phyloP scores from a whole-genome alignment of 2,797 vertebrate species.

The Erpetoichthys calabaricus region DNA sequence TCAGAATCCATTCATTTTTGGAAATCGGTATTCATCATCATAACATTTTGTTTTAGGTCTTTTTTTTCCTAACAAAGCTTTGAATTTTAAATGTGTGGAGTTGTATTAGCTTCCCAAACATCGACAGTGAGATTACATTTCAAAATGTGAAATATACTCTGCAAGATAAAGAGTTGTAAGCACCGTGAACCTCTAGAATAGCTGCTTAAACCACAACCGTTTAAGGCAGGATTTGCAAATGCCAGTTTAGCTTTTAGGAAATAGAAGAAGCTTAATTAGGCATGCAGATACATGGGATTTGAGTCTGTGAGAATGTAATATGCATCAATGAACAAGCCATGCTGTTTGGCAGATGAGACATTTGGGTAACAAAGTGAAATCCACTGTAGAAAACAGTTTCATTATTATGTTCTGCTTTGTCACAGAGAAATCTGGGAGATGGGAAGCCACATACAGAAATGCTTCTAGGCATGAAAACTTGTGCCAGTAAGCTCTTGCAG shows the following conservation, averaged over 20 bases:
- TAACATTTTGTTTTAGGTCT: too few relatives aligned
- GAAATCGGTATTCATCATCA: not conserved
- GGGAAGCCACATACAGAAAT: constrained; percentile 21
- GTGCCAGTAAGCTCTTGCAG: constrained; percentile 1
- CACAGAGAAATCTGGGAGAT: constrained; percentile 21
- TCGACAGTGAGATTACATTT: too few relatives aligned
- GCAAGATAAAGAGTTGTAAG: not conserved
- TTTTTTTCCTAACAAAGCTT: too few relatives aligned
- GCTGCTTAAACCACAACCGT: constrained; percentile 11
- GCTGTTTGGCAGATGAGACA: constrained; percentile 27
- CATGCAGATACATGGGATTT: constrained; percentile 26
- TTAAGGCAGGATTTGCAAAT: constrained; percentile 22
- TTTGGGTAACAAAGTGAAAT: constrained; percentile 28
- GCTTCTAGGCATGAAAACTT: constrained; percentile 7
- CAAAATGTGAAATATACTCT: too few relatives aligned
- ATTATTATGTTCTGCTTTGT: constrained; percentile 29
- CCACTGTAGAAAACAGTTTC: constrained; percentile 34
- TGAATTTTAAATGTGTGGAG: too few relatives aligned
- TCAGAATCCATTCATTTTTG: not conserved
- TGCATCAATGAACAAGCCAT: constrained; percentile 34
- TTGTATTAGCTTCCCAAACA: too few relatives aligned
- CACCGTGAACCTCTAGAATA: constrained; percentile 8
- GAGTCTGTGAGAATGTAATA: constrained; percentile 30
- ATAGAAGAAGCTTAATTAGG: constrained; percentile 33
- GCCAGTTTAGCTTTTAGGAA: constrained; percentile 17